These are phyloP conservation scores for Caenorhabditis sinica DNA, from an alignment of 2,888 invertebrate species.

Conservation along the genomic window DNA sequence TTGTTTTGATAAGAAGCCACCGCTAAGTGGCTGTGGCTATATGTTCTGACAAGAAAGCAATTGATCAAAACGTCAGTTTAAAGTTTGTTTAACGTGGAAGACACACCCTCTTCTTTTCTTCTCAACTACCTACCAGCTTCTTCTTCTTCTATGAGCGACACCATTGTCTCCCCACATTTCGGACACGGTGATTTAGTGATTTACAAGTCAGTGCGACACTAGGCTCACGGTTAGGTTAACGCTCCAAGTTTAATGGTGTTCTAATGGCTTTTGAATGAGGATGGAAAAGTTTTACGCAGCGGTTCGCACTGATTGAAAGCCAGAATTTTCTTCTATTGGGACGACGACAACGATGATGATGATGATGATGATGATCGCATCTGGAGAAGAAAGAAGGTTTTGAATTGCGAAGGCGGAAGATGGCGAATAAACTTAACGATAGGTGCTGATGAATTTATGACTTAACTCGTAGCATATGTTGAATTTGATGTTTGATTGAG, in stretches of 20 bases:
- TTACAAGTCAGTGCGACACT: constrained; percentile 48
- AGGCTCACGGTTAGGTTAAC: constrained; percentile 27
- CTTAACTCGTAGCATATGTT: constrained; percentile 57
- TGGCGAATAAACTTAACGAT: constrained; percentile 57
- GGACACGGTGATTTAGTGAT: constrained; percentile 66
- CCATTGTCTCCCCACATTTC: constrained; percentile 35
- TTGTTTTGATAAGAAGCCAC: constrained; percentile 59
- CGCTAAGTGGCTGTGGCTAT: constrained; percentile 59
- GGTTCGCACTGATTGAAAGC: constrained; percentile 41
- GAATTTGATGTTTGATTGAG: constrained; percentile 55
- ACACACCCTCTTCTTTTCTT: constrained; percentile 23
- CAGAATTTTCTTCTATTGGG: background rate
- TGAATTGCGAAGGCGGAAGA: constrained; percentile 27
- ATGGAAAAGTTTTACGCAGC: constrained; percentile 55
- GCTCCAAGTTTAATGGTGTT: constrained; percentile 57
- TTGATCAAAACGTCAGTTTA: constrained; percentile 77
- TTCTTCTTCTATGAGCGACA: constrained; percentile 42
- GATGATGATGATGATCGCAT: constrained; percentile 37
- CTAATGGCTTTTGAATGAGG: constrained; percentile 39
- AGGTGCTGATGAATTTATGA: constrained; percentile 59
- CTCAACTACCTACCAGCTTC: constrained; percentile 53
- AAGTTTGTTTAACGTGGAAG: constrained; percentile 76
- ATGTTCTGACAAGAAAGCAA: constrained; percentile 70
- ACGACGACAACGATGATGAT: background rate
- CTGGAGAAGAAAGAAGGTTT: constrained; percentile 13